Percentiles rank a stretch among this genome's conserved stretches.
Conservation (phyloP, 1,140 invertebrate genomes). For the Heliconius eleuchia region DNA sequence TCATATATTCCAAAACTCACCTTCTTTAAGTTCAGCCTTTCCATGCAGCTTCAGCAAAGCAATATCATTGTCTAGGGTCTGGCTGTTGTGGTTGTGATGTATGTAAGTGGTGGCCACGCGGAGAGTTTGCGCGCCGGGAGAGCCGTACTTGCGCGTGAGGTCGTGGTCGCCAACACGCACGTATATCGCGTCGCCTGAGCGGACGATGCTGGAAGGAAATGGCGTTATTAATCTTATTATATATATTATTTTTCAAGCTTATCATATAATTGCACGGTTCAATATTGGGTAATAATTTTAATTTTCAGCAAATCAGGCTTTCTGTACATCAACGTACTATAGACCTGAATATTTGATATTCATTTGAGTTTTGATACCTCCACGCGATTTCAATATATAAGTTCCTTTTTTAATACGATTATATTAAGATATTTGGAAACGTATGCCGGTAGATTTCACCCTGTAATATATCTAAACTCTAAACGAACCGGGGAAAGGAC, state of each 20-base stretch:
- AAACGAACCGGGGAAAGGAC: no score
- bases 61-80: conserved; percentile 97
- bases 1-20: conserved; percentile 44
- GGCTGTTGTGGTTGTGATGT: conserved; percentile 97
- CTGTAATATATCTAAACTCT: no score
- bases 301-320: no score
- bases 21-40: conserved; percentile 93
- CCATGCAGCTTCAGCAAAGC: conserved; percentile 95
- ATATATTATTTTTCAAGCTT: neutral
- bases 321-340: no score
- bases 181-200: conserved; percentile 94
- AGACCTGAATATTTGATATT: no score
- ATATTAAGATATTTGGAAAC: no score
- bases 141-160: conserved; percentile 92
- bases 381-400: no score
- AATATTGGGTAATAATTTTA: no score
- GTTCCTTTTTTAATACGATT: no score
- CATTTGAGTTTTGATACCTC: no score
- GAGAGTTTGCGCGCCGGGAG: conserved; percentile 93
- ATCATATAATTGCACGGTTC: no score
- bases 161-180: conserved; percentile 97
- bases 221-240: neutral
- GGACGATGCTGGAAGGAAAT: conserved; percentile 87
- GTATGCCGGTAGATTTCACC: no score
- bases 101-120: conserved; percentile 96